Base-by-base conservation (phyloP, 2,113 vertebrate species). In the Cryptotis parvus region DNA sequence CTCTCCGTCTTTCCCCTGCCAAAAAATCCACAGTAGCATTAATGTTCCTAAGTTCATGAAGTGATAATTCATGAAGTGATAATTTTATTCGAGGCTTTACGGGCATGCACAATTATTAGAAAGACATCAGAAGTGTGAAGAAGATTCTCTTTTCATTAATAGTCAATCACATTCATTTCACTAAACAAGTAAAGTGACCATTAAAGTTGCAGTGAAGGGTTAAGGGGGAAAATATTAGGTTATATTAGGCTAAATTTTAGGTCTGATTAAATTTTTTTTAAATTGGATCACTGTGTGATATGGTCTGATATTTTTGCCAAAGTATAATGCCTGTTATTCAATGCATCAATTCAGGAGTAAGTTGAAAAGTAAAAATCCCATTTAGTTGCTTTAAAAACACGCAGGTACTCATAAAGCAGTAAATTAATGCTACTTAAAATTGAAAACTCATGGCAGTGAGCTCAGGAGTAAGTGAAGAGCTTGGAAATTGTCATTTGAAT, bases 1-100 rank as follows among this genome's bases (percentile, higher is more conserved):
- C 93, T 99, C 98, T 95, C 99, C 99, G 95, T 99, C 98, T 94
- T 99, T 98, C 94, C 99, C 99, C 99, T 99, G 98, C 88, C 97
- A 98, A 97, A 93, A 97, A 98, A 98, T 95, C 24, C 98, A 75
- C 91, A 95, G 91, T 94, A 97, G 73, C 41, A 75, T 98, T 98
- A 98, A 96, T 11, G 31, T 91, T 89, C 88, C 92, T 95, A 74
- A 61, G 26, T 87, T 94, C 33, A 94, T 18, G 22, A 85, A 12
- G 74, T 69, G 88, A 77, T 22, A 82, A 73, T 77, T 82, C 33
- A 94, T 18, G 22, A 85, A 12, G 74, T 69, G 88, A 77, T 22
- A 82, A 73, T 77, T 87, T 93, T 66, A 43, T 26, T 68, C 37
- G 68, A 2, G 39, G 86, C 41, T 14, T 0, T 61, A 45, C 69